Base-by-base conservation (phyloP, 30 jellyfish, hydroid and myxozoan species). In the Aurelia aurita region DNA sequence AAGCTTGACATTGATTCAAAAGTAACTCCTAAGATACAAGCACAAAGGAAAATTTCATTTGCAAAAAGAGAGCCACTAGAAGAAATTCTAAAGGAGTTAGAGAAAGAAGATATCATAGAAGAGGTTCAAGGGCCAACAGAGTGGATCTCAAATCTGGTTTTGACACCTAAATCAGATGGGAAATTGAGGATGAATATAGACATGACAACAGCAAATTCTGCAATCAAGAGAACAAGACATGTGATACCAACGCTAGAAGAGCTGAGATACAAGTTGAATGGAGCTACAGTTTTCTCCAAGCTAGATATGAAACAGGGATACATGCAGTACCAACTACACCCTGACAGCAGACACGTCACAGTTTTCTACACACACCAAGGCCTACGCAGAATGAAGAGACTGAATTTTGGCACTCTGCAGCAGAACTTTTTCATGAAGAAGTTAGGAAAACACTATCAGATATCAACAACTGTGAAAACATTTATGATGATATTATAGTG, bases 331-430 rank as follows among this genome's bases (percentile, higher is more conserved):
- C 89, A 58, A 35, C 62, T 76, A 28, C 59, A 71, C 79, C 71
- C 71, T 16, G 71, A 69, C 12, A 20, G 92, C 84, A 46, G 94
- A 71, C 91, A 54, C 44, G 45, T 73, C 15, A 68, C 92, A 9
- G 51, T 62, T 46, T 76, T 76, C 88, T 84, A 71, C 82, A 84
- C 94, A 21, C 94, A 84, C 68, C 73, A 62, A 74, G 94, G 94
- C 80, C 90, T 84, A 58, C 82, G 94, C 54, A 32, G 72, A 54
- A 29, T 49, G 55, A 84, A 26, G 35, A 58, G 94, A 45, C 53
- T 84, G 53, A 84, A 54, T 51, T 84, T 84, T 59, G 89, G 90
- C 70, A 84, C 64, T 58, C 94, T 22, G 94, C 94, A 21, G 72
- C 90, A 46, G 85, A 84, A 53, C 47, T 84, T 43, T 84, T 84